Evolutionary conservation across 1,140 invertebrate species (phyloP), one percentile per base, ranked within the genome.

Genomic region (Bombus superbus): DNA sequence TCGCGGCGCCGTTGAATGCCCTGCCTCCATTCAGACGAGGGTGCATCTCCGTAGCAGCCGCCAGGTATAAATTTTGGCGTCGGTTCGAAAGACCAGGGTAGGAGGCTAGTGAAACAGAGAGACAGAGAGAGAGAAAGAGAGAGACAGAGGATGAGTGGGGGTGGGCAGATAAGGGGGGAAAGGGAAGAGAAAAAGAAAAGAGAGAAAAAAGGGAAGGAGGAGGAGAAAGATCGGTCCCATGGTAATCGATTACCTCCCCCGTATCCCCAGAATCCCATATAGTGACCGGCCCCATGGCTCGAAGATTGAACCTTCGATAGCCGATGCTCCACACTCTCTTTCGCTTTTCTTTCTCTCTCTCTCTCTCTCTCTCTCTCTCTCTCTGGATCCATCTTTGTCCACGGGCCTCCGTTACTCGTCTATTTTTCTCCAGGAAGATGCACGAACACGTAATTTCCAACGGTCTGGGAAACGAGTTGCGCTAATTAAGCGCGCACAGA

Each of bases 31-130:
- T 91, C 89, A 90, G 91, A 93, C 91, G 91, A 93, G 93, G 93
- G 92, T 95, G 94, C 92, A 94, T 92, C 93, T 93, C 91, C 86
- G 90, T 88, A 91, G 90, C 92, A 93, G 90, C 92, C 92, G 92
- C 90, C 94, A 94, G 94, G 94, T 95, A 95, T 95, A 95, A 95
- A 95, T 95, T 94, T 94, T 92, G 91, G 92, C 92, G 89, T 94
- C 88, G 91, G 88, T 79, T 90, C 87, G 87, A 86, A 68, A 74
- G 64, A 40, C 44, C 59, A 77, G 80, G 73, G 71, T 62, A 53
- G 71, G 66, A 75, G 77, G 72, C 28, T 32, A 64, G 64, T 53
- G 78, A 68, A 35, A 35, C 15, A 2, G 64, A 28, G 22, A 69
- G 25, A 32, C 10, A 66, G n/a, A 66, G 18, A 38, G 77, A 74